Percentiles rank a stretch among this genome's conserved stretches.
Evolutionary conservation across 2,888 invertebrate species (phyloP).

Genomic region (Cephus nigrinus): DNA sequence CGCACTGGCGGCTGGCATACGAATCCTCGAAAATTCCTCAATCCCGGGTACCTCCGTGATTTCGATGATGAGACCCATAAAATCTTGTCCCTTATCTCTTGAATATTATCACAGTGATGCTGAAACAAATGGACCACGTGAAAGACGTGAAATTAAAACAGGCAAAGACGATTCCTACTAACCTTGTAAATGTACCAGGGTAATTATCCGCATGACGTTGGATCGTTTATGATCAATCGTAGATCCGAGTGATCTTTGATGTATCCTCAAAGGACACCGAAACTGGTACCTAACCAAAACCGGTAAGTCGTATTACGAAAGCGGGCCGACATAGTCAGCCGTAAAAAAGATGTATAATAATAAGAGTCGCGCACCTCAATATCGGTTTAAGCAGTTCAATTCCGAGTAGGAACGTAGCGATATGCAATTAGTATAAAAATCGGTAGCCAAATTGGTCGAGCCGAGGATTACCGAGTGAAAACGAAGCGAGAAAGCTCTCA

Average conservation of each 20-base stretch:
- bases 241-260: background rate
- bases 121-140: background rate
- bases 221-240: background rate
- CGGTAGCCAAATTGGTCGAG: slow-evolving; percentile 39
- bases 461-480: slow-evolving; percentile 28
- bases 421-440: slow-evolving; percentile 29
- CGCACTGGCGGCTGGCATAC: background rate
- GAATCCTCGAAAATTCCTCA: background rate
- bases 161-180: background rate
- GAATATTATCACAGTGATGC: background rate
- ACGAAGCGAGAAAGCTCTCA: slow-evolving; percentile 31
- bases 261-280: background rate
- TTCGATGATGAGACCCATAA: background rate
- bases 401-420: slow-evolving; percentile 8
- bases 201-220: background rate
- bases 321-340: background rate
- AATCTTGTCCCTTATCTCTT: background rate
- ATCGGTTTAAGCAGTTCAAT: slow-evolving; percentile 2
- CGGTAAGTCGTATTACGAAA: background rate
- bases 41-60: background rate
- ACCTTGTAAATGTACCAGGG: background rate
- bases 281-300: background rate
- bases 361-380: background rate
- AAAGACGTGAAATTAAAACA: background rate
- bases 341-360: background rate